These are phyloP conservation scores for Ascidia mentula DNA, from an alignment of 23 tunicate genomes.

Conservation along the genomic window DNA sequence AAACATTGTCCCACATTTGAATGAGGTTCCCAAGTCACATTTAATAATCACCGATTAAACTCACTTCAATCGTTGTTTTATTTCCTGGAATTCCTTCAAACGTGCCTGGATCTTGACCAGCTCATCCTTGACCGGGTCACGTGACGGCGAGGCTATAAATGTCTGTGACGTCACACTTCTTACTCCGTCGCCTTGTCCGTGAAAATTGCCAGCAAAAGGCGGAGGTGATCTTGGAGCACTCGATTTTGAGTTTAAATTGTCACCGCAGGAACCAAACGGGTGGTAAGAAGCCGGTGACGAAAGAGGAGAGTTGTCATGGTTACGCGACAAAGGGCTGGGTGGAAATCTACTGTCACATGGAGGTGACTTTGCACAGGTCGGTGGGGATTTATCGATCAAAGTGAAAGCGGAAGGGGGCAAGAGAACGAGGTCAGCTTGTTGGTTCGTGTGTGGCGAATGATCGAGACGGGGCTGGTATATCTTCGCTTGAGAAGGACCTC, in stretches of 20 bases:
- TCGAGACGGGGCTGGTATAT: neutral
- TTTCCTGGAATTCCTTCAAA: constrained; percentile 59
- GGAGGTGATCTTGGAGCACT: neutral
- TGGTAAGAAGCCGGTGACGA: neutral
- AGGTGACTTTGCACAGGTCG: neutral
- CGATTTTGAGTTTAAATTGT: neutral
- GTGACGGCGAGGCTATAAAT: constrained; percentile 44
- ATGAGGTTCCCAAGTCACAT: neutral
- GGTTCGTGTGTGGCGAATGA: neutral
- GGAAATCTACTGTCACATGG: too few relatives aligned
- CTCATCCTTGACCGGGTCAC: constrained; percentile 43
- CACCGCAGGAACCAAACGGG: neutral
- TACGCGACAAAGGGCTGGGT: neutral
- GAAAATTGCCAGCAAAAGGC: neutral
- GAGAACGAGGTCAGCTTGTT: neutral
- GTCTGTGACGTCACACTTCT: constrained; percentile 43
- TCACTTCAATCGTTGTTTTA: constrained; percentile 50
- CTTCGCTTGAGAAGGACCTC: neutral
- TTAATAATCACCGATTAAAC: neutral
- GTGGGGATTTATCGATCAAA: neutral
- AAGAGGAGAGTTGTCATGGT: neutral
- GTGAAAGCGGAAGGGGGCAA: constrained; percentile 62
- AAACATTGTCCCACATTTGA: too few relatives aligned
- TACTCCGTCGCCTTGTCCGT: neutral
- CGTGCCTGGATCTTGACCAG: constrained; percentile 44